Conservation (phyloP, 1,140 invertebrate species). For the Meteorus sp. region DNA sequence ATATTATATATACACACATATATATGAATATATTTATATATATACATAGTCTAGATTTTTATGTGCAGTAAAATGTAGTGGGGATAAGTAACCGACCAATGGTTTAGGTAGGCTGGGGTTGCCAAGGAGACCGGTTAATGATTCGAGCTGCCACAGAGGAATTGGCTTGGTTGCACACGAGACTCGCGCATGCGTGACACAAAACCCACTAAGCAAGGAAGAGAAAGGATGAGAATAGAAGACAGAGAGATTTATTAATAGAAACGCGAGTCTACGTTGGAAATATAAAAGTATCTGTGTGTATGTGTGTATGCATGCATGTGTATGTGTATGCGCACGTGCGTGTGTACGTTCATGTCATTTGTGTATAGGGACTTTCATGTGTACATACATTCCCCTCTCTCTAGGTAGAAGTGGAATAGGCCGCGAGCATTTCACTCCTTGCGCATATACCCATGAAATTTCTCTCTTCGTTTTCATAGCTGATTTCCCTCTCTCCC, state of each 20-base stretch:
- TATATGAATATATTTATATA: neutral
- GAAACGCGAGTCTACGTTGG: neutral
- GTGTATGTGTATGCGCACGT: neutral
- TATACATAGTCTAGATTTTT: neutral
- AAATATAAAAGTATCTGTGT: neutral
- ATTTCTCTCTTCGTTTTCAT: too few relatives aligned
- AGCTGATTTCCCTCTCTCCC: too few relatives aligned
- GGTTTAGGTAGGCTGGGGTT: slow-evolving; percentile 47
- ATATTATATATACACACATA: neutral
- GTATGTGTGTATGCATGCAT: slow-evolving; percentile 1
- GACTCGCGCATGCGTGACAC: slow-evolving; percentile 20
- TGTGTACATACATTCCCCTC: neutral
- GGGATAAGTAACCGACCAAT: slow-evolving; percentile 47
- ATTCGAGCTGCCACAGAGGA: slow-evolving; percentile 56
- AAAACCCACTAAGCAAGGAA: neutral
- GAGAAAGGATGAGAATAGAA: neutral
- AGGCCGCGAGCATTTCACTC: neutral
- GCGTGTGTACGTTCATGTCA: neutral
- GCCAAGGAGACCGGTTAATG: slow-evolving; percentile 59
- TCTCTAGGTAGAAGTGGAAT: neutral
- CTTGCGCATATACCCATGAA: slow-evolving; percentile 16
- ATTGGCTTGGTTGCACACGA: slow-evolving; percentile 40
- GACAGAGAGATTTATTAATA: neutral
- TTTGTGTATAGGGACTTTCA: neutral
- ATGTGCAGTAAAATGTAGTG: slow-evolving; percentile 30